These are phyloP conservation scores for Austrofundulus limnaeus DNA, from an alignment of 2,113 vertebrate genomes.

Conservation along the genomic window DNA sequence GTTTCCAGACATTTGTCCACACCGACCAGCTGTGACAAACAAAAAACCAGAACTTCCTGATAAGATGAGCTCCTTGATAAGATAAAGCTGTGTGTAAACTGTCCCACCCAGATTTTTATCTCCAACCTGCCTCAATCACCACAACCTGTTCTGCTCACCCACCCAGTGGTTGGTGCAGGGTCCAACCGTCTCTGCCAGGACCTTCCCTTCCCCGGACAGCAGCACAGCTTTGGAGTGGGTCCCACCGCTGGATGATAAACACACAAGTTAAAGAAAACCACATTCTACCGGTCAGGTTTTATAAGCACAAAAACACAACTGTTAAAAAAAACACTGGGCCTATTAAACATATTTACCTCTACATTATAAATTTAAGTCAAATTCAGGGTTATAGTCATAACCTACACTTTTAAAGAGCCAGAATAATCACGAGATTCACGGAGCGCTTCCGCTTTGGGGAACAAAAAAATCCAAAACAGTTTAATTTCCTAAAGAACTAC, in stretches of 20 bases:
- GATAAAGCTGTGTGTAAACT: not conserved
- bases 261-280: not conserved
- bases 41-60: not conserved
- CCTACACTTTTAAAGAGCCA: not conserved
- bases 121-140: not conserved
- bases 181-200: slow-evolving; percentile 85
- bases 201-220: slow-evolving; percentile 81
- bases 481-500: not conserved
- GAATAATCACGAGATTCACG: slow-evolving; percentile 25
- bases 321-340: too few relatives aligned
- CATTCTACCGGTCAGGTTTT: too few relatives aligned
- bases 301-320: too few relatives aligned
- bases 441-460: not conserved
- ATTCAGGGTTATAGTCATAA: not conserved
- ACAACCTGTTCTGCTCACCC: slow-evolving; percentile 37
- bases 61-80: not conserved
- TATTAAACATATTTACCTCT: too few relatives aligned
- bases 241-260: slow-evolving; percentile 77
- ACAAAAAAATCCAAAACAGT: not conserved
- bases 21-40: slow-evolving; percentile 83
- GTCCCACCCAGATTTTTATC: not conserved
- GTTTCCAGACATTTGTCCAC: slow-evolving; percentile 83
- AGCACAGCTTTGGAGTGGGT: slow-evolving; percentile 86
- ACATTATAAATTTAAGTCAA: not conserved
- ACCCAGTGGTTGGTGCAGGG: slow-evolving; percentile 88